Evolutionary conservation across 2,888 invertebrate species (phyloP).

Genomic region (Volucella zonaria): DNA sequence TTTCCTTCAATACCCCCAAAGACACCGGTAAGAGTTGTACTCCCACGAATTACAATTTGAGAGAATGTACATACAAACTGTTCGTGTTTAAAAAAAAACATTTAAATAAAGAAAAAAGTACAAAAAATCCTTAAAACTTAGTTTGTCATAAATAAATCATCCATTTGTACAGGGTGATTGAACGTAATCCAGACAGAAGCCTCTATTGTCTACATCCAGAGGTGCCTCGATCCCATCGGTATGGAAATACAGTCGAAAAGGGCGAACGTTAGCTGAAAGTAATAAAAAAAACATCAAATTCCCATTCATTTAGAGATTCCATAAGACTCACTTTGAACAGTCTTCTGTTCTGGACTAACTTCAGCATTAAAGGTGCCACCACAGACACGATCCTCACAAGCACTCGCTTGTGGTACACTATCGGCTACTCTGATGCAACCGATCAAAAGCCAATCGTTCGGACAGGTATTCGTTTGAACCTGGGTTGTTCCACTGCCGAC

Average conservation of each 20-base stretch:
- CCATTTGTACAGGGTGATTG: slow-evolving; percentile 92
- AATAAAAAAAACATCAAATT: not conserved
- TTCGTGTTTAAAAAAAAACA: not conserved
- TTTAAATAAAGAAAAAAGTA: slow-evolving; percentile 13
- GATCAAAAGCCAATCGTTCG: slow-evolving; percentile 90
- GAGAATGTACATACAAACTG: too few relatives aligned
- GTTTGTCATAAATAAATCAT: slow-evolving; percentile 39
- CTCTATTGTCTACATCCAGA: slow-evolving; percentile 89
- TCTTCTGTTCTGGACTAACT: slow-evolving; percentile 86
- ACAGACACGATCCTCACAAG: slow-evolving; percentile 91
- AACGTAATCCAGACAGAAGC: slow-evolving; percentile 92
- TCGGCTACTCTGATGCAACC: slow-evolving; percentile 86
- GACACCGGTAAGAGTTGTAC: too few relatives aligned
- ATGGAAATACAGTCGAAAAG: slow-evolving; percentile 90
- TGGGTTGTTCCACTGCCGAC: slow-evolving; percentile 86
- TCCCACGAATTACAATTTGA: too few relatives aligned
- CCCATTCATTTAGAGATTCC: not conserved
- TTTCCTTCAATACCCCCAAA: too few relatives aligned
- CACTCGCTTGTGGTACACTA: slow-evolving; percentile 84
- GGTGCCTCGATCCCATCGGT: slow-evolving; percentile 91
- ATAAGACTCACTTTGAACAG: slow-evolving; percentile 87
- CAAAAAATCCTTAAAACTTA: slow-evolving; percentile 10
- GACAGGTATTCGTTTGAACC: slow-evolving; percentile 87
- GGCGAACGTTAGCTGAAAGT: slow-evolving; percentile 88
- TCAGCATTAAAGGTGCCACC: slow-evolving; percentile 91